Percentiles rank a stretch among this genome's conserved stretches.
These are phyloP conservation scores for Nematolebias whitei DNA, from an alignment of 2,113 vertebrate genomes.

Conservation along the genomic window DNA sequence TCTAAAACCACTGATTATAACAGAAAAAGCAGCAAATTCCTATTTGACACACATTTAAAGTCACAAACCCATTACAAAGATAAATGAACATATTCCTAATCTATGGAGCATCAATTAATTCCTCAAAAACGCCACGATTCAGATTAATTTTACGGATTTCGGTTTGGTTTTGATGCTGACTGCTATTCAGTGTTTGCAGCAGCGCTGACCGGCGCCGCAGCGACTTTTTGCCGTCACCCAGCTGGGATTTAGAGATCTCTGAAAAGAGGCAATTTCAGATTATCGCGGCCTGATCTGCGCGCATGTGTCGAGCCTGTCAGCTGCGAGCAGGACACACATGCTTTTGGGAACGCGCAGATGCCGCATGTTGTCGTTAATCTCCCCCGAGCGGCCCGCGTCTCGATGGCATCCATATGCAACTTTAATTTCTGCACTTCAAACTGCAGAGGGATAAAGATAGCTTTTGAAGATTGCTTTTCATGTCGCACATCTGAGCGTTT, in stretches of 20 bases:
- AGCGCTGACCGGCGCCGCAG: slow-evolving; percentile 22
- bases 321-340: slow-evolving; percentile 37
- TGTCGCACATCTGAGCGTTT: slow-evolving; percentile 49
- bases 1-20: background rate
- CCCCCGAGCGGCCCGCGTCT: slow-evolving; percentile 59
- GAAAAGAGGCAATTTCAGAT: slow-evolving; percentile 73
- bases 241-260: slow-evolving; percentile 53
- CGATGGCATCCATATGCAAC: slow-evolving; percentile 65
- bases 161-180: slow-evolving; percentile 44
- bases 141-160: slow-evolving; percentile 11
- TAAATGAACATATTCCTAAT: slow-evolving; percentile 3
- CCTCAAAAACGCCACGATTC: background rate
- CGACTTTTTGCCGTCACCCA: slow-evolving; percentile 18
- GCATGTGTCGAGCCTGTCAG: slow-evolving; percentile 48
- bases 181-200: slow-evolving; percentile 36
- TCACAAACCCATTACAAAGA: background rate
- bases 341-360: slow-evolving; percentile 53
- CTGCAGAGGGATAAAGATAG: slow-evolving; percentile 66
- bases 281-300: slow-evolving; percentile 60
- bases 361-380: slow-evolving; percentile 64
- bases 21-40: background rate
- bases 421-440: slow-evolving; percentile 68
- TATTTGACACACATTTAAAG: slow-evolving; percentile 4
- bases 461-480: slow-evolving; percentile 71
- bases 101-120: background rate